Conservation (phyloP, 2,113 vertebrate species). For the Semicossyphus pulcher region DNA sequence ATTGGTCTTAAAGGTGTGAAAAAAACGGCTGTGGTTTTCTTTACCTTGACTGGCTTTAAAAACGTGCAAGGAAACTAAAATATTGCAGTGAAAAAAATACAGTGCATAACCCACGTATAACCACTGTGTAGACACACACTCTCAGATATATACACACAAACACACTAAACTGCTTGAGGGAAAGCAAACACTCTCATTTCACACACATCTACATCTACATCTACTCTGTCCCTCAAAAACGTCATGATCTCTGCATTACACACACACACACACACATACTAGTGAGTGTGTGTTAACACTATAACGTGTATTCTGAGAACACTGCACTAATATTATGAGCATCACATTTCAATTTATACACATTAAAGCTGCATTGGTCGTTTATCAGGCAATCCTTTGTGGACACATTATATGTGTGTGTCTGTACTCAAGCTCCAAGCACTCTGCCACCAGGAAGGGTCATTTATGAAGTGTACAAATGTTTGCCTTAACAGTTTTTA, state of each 20-base stretch:
- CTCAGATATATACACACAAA: neutral
- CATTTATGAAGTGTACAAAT: neutral
- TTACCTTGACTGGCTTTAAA: constrained; percentile 26
- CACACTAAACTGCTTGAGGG: neutral
- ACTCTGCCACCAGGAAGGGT: too few relatives aligned
- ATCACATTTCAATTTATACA: constrained; percentile 1
- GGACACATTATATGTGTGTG: neutral
- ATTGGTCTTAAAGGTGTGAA: constrained; percentile 73
- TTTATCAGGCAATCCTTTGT: constrained; percentile 7
- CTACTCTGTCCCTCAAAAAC: too few relatives aligned
- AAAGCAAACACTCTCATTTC: neutral
- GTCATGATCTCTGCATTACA: too few relatives aligned
- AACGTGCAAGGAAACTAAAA: constrained; percentile 2
- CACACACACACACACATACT: neutral
- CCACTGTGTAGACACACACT: neutral
- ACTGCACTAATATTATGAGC: neutral
- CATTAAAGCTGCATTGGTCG: neutral
- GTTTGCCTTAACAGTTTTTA: constrained; percentile 21
- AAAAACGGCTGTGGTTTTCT: constrained; percentile 43
- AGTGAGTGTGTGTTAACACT: neutral
- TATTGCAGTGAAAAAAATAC: neutral
- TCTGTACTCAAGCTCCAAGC: neutral
- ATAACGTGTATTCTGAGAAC: constrained; percentile 13
- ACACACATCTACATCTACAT: neutral
- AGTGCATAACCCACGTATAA: constrained; percentile 1